Base-by-base conservation (phyloP, 2,888 invertebrate species). In the Melinaea marsaeus region DNA sequence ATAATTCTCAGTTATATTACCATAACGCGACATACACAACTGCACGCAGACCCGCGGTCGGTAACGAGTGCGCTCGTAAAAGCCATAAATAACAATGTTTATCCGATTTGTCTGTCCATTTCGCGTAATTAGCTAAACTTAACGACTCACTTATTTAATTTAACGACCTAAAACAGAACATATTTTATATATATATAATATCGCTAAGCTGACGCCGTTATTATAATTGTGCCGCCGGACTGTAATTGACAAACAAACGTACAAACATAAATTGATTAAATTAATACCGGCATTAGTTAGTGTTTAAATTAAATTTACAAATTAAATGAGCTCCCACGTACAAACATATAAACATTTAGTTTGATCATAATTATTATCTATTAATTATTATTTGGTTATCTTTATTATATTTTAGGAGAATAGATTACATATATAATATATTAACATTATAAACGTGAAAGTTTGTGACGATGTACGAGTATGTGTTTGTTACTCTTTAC, bases 41-140 rank as follows among this genome's bases (percentile, higher is more conserved):
- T 11, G 60, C 68, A 62, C 69, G 68, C 64, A 48, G 58, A 64
- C 59, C 66, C 62, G 65, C 69, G 71, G 68, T 63, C 64, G 64
- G 48, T 56, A 65, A 69, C 65, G 62, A 70, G 71, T 66, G 65
- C 67, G 69, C 63, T 68, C 68, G 66, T 71, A 71, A 69, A 69
- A 69, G 69, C 60, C 71, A 73, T 75, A 73, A 74, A 75, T 74
- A 75, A 73, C 74, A 74, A 75, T 75, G 73, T 74, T 74, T 74
- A 74, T 74, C 74, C 72, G 73, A 75, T 75, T 75, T 75, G 75
- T 75, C 74, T 70, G 73, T 75, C 73, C 73, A 69, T 73, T 72
- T 64, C 70, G 67, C 68, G 74, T 74, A 74, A 75, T 75, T 74
- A 74, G 73, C 72, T 72, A 72, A 72, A 73, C 75, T 71, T 74